Evolutionary conservation across 2,797 vertebrate genomes (phyloP).

Genomic region (Vireo griseus): DNA sequence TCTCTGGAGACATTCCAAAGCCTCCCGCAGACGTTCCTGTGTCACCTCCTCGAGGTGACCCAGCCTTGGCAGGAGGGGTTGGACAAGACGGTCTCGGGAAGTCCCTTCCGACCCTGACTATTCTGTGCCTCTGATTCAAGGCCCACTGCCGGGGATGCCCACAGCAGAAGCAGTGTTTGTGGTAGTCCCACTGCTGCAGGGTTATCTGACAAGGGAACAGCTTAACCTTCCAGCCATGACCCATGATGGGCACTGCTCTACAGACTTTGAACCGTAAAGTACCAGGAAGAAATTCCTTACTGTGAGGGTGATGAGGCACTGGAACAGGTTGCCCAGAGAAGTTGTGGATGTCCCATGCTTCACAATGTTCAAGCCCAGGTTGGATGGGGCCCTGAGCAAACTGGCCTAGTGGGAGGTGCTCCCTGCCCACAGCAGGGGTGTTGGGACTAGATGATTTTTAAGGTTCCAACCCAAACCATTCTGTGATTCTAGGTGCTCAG

Average conservation of each 20-base stretch:
- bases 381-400: background rate
- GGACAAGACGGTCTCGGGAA: background rate
- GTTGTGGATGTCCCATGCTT: background rate
- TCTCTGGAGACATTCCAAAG: background rate
- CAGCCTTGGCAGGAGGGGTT: too few species aligned
- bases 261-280: fast-evolving
- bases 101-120: background rate
- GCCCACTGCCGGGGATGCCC: background rate
- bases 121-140: background rate
- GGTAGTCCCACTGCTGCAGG: fast-evolving
- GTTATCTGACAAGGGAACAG: fast-evolving
- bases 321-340: background rate
- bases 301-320: fast-evolving
- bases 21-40: background rate
- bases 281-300: background rate
- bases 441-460: background rate
- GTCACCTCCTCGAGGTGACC: background rate
- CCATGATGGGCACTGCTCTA: fast-evolving
- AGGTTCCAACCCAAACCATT: background rate
- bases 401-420: background rate
- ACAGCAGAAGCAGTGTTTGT: fast-evolving
- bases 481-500: background rate
- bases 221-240: fast-evolving
- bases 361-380: background rate
- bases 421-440: too few species aligned